Base-by-base conservation (phyloP, 2,888 invertebrate species). In the Netelia inedita region DNA sequence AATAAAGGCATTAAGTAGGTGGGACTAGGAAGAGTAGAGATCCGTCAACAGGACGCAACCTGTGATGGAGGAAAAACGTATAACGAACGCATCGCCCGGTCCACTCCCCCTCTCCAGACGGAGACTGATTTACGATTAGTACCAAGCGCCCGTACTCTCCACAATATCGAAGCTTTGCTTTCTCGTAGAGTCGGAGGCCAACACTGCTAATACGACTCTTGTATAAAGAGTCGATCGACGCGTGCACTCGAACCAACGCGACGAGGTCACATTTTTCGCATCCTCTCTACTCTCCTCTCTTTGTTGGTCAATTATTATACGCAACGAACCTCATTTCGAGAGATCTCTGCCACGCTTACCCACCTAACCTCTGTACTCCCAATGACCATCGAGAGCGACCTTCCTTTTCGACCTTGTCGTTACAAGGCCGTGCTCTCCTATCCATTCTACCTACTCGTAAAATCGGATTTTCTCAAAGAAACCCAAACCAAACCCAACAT, bases 41-140 rank as follows among this genome's bases (percentile, higher is more conserved):
- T 85, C 86, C 89, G 90, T 90, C 91, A 92, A 92, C 91, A 92
- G 92, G 90, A 90, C 91, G 88, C 90, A 91, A 92, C 89, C 85
- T 80, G 87, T 87, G 75, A 91, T 90, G 85, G 59, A 41, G 50
- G n/a, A 28, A 41, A 41, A 69, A 71, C 61, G 41, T 43, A 46
- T 46, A 14, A 53, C n/a, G 8, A 14, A 53, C n/a, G 8, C 53
- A 14, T 16, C n/a, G 10, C 14, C 50, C 14, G 14, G 6, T n/a
- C 53, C 1, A n/a, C 14, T n/a, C 16, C 53, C 14, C 10, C 50
- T 2, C 53, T 14, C 53, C 53, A 6, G 53, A 53, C 53, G 53
- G 1, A 6, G 35, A 35, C 14, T 53, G 14, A 53, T 53, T 53
- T 53, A 53, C 53, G 53, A n/a, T 16, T 53, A 53, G 53, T 53